Percentiles rank a stretch among this genome's conserved stretches.
These are phyloP conservation scores for Nomada hirtipes DNA, from an alignment of 2,888 invertebrate genomes.

Conservation along the genomic window DNA sequence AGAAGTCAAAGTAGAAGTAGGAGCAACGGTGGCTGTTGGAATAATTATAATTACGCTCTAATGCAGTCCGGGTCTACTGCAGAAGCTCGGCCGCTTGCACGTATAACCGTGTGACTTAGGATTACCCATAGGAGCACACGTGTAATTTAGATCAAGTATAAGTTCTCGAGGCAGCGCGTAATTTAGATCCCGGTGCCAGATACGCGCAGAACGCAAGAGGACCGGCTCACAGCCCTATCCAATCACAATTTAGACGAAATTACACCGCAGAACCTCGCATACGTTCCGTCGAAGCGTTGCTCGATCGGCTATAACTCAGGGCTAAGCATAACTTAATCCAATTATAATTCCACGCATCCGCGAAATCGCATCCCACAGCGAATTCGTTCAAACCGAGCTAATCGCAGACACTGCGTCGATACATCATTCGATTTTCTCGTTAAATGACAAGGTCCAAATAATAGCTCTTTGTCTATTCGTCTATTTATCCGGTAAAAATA, in stretches of 20 bases:
- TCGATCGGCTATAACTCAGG: constrained; percentile 36
- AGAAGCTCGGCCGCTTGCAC: background rate
- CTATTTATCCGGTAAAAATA: too few species aligned
- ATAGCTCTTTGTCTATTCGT: too few species aligned
- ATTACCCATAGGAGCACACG: constrained; percentile 7
- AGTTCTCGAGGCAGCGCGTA: constrained; percentile 25
- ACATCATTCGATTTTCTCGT: too few species aligned
- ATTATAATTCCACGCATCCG: constrained; percentile 28
- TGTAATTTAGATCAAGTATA: constrained; percentile 36
- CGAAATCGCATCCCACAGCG: background rate
- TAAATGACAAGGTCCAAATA: too few species aligned
- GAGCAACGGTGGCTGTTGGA: background rate
- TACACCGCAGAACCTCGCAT: constrained; percentile 26
- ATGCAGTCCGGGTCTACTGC: background rate
- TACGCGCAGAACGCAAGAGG: background rate
- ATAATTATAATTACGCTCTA: background rate
- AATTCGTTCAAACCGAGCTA: background rate
- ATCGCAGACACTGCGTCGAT: too few species aligned
- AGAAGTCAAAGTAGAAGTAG: background rate
- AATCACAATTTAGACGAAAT: constrained; percentile 51
- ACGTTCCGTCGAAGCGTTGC: constrained; percentile 3
- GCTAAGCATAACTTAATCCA: constrained; percentile 49
- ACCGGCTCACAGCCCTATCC: constrained; percentile 8
- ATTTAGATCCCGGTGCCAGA: constrained; percentile 46
- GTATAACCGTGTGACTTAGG: constrained; percentile 19